Base-by-base conservation (phyloP, 2,888 invertebrate genomes). In the Oligia strigilis region DNA sequence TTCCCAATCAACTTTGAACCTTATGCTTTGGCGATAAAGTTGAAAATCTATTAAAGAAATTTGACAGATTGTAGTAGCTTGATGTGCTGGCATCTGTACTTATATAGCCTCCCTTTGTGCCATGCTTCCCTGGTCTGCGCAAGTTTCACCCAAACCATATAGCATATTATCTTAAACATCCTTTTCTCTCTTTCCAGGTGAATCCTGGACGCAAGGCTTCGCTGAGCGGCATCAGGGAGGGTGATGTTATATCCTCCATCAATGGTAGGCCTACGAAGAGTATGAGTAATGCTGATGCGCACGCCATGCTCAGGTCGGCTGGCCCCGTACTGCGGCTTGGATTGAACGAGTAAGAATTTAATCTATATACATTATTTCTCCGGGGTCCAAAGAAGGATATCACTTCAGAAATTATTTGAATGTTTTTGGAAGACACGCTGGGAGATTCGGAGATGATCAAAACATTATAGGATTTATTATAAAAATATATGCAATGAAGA, bases 161-260 rank as follows among this genome's bases (percentile, higher is more conserved):
- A 23, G 13, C 36, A n/a, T 23, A 40, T 5, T 64, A 58, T 5
- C 23, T 64, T 11, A 19, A 49, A 52, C 11, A 17, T n/a, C 2
- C 0, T 36, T 13, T 55, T 71, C 73, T 72, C 23, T 87, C 75
- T 72, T 97, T 98, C 76, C 97, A 99, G 98, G 98, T 99, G 90
- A 99, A 99, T 95, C 98, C 98, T 17, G 98, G 98, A 77, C 98
- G 99, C 90, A 98, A 98, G 94, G 98, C 98, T n/a, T 98, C 98
- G 55, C 96, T 98, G 89, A 97, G 98, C 91, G 98, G 98, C 13
- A 97, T 98, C 78, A 96, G 98, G 76, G 98, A 98, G 93, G 98
- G 98, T 62, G 98, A 99, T 94, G 97, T 98, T 88, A 98, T 99
- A 91, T 98, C 98, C 70, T 98, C 98, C 82, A 98, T 99, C 94